Conservation (phyloP, 2,797 vertebrate species). For the Molossus molossus region DNA sequence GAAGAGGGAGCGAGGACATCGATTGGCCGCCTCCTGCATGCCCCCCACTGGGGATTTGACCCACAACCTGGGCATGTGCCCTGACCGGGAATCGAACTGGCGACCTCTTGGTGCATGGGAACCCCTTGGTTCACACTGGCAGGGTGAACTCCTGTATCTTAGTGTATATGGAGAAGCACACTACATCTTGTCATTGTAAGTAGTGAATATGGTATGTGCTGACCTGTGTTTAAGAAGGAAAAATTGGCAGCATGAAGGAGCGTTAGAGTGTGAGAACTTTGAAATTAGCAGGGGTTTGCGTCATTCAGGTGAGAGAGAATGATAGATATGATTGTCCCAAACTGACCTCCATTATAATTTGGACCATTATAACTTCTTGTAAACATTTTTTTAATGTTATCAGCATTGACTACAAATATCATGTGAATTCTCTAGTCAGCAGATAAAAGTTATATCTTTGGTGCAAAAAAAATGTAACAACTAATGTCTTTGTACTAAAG, state of each 20-base stretch:
- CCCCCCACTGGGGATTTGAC: no score
- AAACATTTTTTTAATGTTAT: background rate
- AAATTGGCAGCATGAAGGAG: background rate
- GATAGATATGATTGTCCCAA: background rate
- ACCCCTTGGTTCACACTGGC: no score
- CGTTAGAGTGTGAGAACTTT: background rate
- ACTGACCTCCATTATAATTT: background rate
- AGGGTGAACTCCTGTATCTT: background rate
- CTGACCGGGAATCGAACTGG: no score
- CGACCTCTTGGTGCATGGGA: no score
- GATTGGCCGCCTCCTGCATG: no score
- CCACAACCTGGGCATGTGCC: no score
- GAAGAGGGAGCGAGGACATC: no score
- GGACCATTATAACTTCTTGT: background rate
- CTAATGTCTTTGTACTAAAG: background rate
- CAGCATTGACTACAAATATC: background rate
- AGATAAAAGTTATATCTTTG: slow-evolving; percentile 30
- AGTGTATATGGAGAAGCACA: background rate
- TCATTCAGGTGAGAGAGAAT: background rate
- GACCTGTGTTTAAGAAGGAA: background rate
- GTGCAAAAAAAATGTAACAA: background rate
- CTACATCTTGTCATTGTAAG: background rate
- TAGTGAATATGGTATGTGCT: background rate
- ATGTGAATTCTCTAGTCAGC: slow-evolving; percentile 6
- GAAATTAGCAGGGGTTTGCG: background rate